phyloP scores from a whole-genome alignment of 2,797 vertebrate genomes.

The Hypotaenidia philippensis region DNA sequence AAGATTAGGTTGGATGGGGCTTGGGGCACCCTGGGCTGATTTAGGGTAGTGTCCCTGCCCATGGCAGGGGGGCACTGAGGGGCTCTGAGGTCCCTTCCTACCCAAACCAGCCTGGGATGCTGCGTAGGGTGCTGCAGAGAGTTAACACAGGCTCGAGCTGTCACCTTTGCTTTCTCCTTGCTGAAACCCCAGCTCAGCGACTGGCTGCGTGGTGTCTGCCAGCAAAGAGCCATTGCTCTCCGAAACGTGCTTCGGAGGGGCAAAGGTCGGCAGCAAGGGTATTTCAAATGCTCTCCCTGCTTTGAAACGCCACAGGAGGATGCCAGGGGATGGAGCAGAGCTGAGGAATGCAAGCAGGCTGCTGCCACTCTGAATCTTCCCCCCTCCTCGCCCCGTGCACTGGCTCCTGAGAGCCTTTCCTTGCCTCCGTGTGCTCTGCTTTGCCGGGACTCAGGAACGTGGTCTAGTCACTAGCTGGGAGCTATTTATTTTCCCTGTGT shows the following conservation, averaged over 20 bases:
- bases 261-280: rapidly evolving
- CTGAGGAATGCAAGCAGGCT: neutral
- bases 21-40: no score
- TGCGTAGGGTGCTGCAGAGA: neutral
- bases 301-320: constrained; percentile 31
- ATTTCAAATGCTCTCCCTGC: neutral
- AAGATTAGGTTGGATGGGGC: no score
- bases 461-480: neutral
- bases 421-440: rapidly evolving
- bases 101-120: no score
- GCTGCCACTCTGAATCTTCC: constrained; percentile 52
- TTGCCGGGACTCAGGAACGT: neutral
- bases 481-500: neutral
- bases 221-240: neutral
- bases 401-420: neutral
- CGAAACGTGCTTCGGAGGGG: neutral
- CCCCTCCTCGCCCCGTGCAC: neutral
- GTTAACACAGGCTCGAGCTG: rapidly evolving
- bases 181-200: rapidly evolving
- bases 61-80: no score
- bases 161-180: neutral
- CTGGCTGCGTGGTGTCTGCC: rapidly evolving
- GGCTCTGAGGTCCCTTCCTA: no score
- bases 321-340: neutral
- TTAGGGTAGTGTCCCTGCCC: no score